phyloP scores from a whole-genome alignment of 2,888 invertebrate genomes.

The Hemaris fuciformis region DNA sequence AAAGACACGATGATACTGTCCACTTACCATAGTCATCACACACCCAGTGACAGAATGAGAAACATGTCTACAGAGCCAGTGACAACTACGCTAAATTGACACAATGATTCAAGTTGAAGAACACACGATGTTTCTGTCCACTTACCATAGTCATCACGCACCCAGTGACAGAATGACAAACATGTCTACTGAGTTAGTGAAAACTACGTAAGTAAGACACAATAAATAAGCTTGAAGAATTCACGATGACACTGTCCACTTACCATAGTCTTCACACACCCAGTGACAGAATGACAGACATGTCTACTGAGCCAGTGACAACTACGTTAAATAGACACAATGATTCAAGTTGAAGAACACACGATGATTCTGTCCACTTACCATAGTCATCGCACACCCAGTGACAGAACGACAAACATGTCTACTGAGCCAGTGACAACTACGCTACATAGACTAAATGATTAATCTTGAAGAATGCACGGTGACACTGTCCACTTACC shows the following conservation, averaged over 20 bases:
- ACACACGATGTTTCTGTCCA: not conserved
- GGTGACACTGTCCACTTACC: not conserved
- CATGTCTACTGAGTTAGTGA: not conserved
- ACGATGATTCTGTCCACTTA: too few species aligned
- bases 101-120: not conserved
- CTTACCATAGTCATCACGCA: not conserved
- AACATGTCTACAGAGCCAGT: not conserved
- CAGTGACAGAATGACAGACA: slow-evolving; percentile 3
- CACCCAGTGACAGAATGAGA: not conserved
- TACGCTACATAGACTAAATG: not conserved
- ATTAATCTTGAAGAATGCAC: not conserved
- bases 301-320: not conserved
- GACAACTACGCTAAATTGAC: not conserved
- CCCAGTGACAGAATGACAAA: slow-evolving; percentile 1
- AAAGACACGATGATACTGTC: not conserved
- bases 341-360: too few species aligned
- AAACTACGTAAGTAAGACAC: not conserved
- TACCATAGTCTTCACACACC: not conserved
- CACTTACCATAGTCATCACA: not conserved
- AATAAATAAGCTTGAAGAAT: not conserved
- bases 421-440: not conserved
- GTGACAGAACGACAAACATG: not conserved
- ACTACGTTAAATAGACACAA: not conserved
- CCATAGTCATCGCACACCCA: not conserved
- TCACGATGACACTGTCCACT: not conserved